These are phyloP conservation scores for Chloroclysta siterata DNA, from an alignment of 2,888 invertebrate genomes.

Conservation along the genomic window DNA sequence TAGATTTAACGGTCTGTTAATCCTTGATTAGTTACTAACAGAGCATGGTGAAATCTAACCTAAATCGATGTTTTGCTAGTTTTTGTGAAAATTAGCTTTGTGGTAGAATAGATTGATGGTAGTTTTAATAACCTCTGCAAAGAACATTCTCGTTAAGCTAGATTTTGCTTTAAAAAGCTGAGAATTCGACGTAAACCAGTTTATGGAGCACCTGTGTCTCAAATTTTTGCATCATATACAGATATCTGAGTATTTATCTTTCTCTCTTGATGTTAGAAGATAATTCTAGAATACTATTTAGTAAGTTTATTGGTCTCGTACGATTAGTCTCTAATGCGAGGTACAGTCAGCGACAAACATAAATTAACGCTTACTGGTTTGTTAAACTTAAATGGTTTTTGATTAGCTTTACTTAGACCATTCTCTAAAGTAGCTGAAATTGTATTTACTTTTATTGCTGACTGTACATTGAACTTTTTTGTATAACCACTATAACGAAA, in stretches of 20 bases:
- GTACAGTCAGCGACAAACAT: neutral
- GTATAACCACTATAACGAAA: neutral
- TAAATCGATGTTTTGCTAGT: conserved; percentile 26
- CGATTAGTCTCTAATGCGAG: neutral
- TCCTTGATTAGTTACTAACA: too few species aligned
- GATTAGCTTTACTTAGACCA: neutral
- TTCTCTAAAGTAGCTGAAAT: neutral
- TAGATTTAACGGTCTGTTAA: too few species aligned
- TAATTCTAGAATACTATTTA: neutral
- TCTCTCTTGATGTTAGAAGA: conserved; percentile 1
- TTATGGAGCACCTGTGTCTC: neutral
- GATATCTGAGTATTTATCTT: neutral
- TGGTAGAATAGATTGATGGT: neutral
- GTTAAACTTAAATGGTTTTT: neutral
- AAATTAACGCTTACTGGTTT: neutral
- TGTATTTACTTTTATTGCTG: neutral
- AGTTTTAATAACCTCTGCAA: neutral
- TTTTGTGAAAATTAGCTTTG: conserved; percentile 5
- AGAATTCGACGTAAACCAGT: neutral
- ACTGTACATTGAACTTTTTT: neutral
- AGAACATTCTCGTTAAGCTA: neutral
- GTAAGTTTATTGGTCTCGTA: neutral
- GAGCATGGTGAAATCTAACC: too few species aligned
- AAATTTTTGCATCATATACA: neutral
- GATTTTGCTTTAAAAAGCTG: neutral